Conservation (phyloP, 2,113 vertebrate genomes). For the Spheniscus mendiculus region DNA sequence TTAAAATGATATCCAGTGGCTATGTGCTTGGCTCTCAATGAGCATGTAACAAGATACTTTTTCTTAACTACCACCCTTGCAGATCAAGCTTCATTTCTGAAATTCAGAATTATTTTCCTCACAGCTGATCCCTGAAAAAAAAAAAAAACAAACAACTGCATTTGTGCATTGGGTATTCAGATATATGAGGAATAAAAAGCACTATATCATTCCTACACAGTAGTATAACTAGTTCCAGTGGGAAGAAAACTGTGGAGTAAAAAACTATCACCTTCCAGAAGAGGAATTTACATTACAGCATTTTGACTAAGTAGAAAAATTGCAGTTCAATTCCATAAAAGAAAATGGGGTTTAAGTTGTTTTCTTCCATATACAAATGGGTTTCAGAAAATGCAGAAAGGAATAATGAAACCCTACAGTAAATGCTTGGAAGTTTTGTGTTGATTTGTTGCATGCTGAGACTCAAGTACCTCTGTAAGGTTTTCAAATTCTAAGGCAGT, state of each 20-base stretch:
- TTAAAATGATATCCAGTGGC: background rate
- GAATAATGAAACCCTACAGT: background rate
- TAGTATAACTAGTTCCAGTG: background rate
- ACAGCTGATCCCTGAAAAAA: background rate
- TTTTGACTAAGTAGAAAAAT: background rate
- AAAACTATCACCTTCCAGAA: background rate
- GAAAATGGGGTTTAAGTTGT: background rate
- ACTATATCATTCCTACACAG: background rate
- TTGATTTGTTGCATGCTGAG: background rate
- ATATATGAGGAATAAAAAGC: background rate
- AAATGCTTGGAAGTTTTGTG: background rate
- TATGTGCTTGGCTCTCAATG: background rate
- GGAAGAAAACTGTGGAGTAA: background rate
- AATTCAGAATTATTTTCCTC: background rate
- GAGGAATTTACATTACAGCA: background rate
- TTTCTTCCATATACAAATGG: background rate
- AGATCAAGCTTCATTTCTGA: background rate
- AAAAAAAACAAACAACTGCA: background rate
- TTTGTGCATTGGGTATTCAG: background rate
- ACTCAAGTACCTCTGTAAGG: background rate
- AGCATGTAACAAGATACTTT: background rate
- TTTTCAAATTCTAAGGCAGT: background rate
- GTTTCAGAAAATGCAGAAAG: background rate
- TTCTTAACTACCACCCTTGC: background rate
- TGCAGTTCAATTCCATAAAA: background rate